phyloP scores from a whole-genome alignment of 2,113 vertebrate genomes.

The Engraulis encrasicolus region DNA sequence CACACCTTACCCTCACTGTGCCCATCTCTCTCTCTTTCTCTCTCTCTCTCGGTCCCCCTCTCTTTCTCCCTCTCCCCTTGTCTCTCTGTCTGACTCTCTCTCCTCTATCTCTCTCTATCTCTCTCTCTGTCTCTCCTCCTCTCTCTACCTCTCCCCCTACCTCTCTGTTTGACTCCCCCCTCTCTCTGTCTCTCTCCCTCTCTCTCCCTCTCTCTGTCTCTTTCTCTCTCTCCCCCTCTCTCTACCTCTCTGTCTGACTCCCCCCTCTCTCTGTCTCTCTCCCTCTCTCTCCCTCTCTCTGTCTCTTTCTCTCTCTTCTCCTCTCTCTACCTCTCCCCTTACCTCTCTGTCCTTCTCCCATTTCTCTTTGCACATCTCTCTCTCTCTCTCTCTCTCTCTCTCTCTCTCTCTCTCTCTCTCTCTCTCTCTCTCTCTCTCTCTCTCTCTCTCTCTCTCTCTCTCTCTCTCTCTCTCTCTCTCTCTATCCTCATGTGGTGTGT shows the following conservation, averaged over 20 bases:
- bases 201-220: not conserved
- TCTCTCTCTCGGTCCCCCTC: too few species aligned
- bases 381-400: too few species aligned
- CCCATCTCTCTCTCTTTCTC: too few species aligned
- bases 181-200: too few species aligned
- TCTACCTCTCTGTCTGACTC: slow-evolving; percentile 15
- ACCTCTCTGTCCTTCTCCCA: too few species aligned
- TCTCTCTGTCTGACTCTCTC: too few species aligned
- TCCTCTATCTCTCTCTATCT: not conserved
- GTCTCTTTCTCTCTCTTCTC: not conserved
- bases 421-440: not conserved
- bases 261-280: not conserved
- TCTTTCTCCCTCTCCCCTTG: too few species aligned
- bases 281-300: too few species aligned
- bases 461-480: not conserved
- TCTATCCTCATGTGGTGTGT: not conserved
- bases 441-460: not conserved
- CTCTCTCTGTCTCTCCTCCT: not conserved
- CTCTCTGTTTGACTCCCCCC: not conserved
- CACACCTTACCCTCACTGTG: too few species aligned
- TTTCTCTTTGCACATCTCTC: too few species aligned
- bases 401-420: not conserved
- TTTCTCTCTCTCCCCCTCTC: not conserved
- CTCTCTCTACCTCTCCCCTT: not conserved
- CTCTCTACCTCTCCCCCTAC: slow-evolving; percentile 7